Evolutionary conservation across 92 coral and sea anemone species (phyloP).

Genomic region (Epizoanthus illoricatus): DNA sequence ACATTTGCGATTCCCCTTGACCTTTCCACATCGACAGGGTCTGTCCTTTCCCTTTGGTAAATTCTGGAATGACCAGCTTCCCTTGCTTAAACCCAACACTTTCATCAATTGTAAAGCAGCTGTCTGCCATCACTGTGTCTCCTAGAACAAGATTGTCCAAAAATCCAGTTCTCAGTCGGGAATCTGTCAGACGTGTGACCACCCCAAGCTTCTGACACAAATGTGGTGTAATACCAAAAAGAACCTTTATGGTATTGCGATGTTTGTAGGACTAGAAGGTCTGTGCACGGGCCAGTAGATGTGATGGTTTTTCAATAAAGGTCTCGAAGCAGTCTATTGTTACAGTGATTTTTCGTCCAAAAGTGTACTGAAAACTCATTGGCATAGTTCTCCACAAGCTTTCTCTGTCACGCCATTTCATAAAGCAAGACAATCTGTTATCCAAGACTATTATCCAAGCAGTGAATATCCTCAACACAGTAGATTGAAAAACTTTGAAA

Average conservation of each 20-base stretch:
- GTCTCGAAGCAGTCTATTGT: conserved; percentile 52
- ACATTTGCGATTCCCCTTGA: conserved; percentile 60
- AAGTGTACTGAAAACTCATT: conserved; percentile 47
- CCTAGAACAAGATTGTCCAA: conserved; percentile 48
- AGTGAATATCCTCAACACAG: conserved; percentile 39
- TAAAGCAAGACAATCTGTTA: conserved; percentile 27
- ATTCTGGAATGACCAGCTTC: conserved; percentile 49
- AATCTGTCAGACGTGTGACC: conserved; percentile 51
- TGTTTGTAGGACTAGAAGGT: conserved; percentile 51
- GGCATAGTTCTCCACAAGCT: conserved; percentile 63
- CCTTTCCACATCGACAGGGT: conserved; percentile 47
- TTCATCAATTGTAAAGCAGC: conserved; percentile 59
- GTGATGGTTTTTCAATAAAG: conserved; percentile 54
- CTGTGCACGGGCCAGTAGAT: conserved; percentile 62
- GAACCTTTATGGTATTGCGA: conserved; percentile 57
- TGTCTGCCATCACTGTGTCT: conserved; percentile 61
- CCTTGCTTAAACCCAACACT: conserved; percentile 51
- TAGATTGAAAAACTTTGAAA: conserved; percentile 49
- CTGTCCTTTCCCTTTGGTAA: too few relatives aligned
- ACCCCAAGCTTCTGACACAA: conserved; percentile 60
- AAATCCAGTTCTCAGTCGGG: conserved; percentile 51
- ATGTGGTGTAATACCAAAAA: conserved; percentile 60
- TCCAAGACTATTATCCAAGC: conserved; percentile 49
- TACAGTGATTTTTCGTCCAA: conserved; percentile 52
- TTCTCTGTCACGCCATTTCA: conserved; percentile 60